Conservation (phyloP, 2,888 invertebrate genomes). For the Limulus polyphemus region DNA sequence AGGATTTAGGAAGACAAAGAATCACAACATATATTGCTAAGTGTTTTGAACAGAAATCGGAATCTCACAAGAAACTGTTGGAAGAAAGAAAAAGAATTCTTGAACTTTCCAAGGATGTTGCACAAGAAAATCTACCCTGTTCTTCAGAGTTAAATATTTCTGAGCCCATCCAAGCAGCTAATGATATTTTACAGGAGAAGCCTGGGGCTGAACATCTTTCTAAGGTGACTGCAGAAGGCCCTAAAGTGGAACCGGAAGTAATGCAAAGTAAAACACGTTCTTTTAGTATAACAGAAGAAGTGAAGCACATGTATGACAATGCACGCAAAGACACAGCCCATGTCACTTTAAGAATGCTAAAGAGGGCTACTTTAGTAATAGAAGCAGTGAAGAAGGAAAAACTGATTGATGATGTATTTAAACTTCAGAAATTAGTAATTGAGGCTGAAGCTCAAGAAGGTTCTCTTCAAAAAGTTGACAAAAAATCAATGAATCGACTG, state of each 20-base stretch:
- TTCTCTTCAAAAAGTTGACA: slow-evolving; percentile 46
- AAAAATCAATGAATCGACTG: slow-evolving; percentile 51
- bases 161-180: background rate
- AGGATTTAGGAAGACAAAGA: slow-evolving; percentile 46
- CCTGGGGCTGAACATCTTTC: background rate
- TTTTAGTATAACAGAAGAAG: background rate
- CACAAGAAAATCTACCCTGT: background rate
- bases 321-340: background rate
- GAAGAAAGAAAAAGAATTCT: slow-evolving; percentile 7
- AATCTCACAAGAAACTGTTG: slow-evolving; percentile 13
- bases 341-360: slow-evolving; percentile 31
- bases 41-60: slow-evolving; percentile 14
- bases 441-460: slow-evolving; percentile 46
- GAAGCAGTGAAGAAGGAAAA: slow-evolving; percentile 47
- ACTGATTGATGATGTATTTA: slow-evolving; percentile 44
- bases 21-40: slow-evolving; percentile 30
- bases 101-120: background rate
- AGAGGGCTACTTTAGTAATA: slow-evolving; percentile 50
- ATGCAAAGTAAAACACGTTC: background rate
- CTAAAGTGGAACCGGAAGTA: background rate
- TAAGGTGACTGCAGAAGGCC: slow-evolving; percentile 1
- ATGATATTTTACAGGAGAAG: background rate
- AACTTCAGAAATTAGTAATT: slow-evolving; percentile 35
- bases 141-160: background rate
- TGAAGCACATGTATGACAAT: background rate